These are phyloP conservation scores for Esox niger DNA, from an alignment of 2,113 vertebrate species.

Conservation along the genomic window DNA sequence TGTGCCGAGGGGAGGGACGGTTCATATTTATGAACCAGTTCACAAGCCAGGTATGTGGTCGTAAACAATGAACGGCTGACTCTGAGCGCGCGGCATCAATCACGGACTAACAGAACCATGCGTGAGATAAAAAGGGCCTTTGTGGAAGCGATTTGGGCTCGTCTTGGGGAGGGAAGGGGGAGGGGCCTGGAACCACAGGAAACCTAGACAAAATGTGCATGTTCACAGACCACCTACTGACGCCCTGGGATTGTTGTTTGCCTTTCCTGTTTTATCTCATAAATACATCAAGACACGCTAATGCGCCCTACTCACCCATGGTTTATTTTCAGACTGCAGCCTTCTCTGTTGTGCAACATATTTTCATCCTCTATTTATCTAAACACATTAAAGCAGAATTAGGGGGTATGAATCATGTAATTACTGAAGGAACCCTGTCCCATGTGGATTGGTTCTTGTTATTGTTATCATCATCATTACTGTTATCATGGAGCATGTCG, in stretches of 20 bases:
- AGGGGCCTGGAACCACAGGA: conserved; percentile 16
- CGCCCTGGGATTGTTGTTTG: conserved; percentile 40
- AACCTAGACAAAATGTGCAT: conserved; percentile 43
- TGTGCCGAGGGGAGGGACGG: conserved; percentile 37
- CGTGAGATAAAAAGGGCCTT: conserved; percentile 53
- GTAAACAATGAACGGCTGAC: conserved; percentile 62
- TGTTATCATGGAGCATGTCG: conserved; percentile 46
- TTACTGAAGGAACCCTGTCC: conserved; percentile 64
- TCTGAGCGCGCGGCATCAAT: conserved; percentile 55
- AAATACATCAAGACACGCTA: conserved; percentile 39
- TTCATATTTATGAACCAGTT: conserved; percentile 72
- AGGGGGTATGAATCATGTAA: conserved; percentile 63
- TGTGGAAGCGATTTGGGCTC: conserved; percentile 50
- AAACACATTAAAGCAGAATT: conserved; percentile 58
- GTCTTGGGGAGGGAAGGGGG: conserved; percentile 33
- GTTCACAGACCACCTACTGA: conserved; percentile 29
- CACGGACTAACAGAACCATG: conserved; percentile 50
- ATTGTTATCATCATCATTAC: conserved; percentile 66
- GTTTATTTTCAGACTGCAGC: conserved; percentile 56
- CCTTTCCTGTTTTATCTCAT: conserved; percentile 39
- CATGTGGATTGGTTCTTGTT: conserved; percentile 54
- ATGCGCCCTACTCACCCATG: conserved; percentile 29
- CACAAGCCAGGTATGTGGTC: conserved; percentile 68
- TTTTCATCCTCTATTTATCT: conserved; percentile 50
- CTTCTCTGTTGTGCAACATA: conserved; percentile 51